Evolutionary conservation across 2,888 invertebrate genomes (phyloP).

Genomic region (Eupeodes luniger): DNA sequence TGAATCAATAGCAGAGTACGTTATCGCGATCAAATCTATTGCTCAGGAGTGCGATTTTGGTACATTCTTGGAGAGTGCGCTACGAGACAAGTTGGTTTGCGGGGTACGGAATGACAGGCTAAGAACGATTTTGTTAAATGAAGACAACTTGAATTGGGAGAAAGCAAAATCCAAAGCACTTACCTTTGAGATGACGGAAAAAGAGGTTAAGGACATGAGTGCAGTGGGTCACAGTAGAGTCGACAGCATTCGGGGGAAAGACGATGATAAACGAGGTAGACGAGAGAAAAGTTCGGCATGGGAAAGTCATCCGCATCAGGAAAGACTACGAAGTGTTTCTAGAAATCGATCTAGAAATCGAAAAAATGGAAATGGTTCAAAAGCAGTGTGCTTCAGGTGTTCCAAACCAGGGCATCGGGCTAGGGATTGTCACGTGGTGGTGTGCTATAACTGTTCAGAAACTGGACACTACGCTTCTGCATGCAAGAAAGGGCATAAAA

Average conservation of each 20-base stretch:
- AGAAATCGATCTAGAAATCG: conserved; percentile 18
- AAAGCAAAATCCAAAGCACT: too few species aligned
- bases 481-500: conserved; percentile 15
- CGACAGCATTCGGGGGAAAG: conserved; percentile 18
- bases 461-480: conserved; percentile 22
- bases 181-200: neutral
- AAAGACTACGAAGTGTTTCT: conserved; percentile 1
- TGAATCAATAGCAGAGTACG: conserved; percentile 24
- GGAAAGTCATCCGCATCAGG: conserved; percentile 3
- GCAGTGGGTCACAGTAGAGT: conserved; percentile 4
- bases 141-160: neutral
- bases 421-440: conserved; percentile 23
- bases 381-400: conserved; percentile 27
- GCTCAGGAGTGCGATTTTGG: conserved; percentile 37
- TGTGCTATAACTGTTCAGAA: conserved; percentile 24
- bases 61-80: conserved; percentile 6
- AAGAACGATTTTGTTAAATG: conserved; percentile 27
- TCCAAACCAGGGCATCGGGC: conserved; percentile 18
- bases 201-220: conserved; percentile 25
- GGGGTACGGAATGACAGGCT: conserved; percentile 17
- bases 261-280: conserved; percentile 13
- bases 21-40: conserved; percentile 22
- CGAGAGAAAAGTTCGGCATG: neutral
- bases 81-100: neutral
- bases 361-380: neutral